These are phyloP conservation scores for Zaprionus obscuricornis DNA, from an alignment of 2,888 invertebrate genomes.

Conservation along the genomic window DNA sequence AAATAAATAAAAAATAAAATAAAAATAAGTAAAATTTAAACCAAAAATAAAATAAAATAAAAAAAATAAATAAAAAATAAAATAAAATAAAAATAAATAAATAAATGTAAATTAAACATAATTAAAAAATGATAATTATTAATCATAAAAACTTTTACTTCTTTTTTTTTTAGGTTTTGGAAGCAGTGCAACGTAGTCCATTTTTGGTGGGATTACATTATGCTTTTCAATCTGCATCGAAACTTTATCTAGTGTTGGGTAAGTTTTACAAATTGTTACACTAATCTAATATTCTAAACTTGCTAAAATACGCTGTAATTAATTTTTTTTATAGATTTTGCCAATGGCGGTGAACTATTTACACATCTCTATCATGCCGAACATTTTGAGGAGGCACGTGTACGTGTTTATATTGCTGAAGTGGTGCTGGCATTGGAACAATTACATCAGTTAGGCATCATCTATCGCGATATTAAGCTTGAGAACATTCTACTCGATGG, in stretches of 20 bases:
- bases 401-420: constrained; percentile 97
- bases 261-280: constrained; percentile 80
- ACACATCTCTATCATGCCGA: constrained; percentile 98
- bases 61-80: too few relatives aligned
- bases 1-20: too few relatives aligned
- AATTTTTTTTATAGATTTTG: constrained; percentile 90
- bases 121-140: too few relatives aligned
- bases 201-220: constrained; percentile 98
- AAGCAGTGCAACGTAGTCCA: constrained; percentile 96
- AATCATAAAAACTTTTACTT: too few relatives aligned
- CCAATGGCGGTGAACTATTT: constrained; percentile 98
- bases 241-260: constrained; percentile 98
- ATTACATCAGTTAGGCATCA: constrained; percentile 97
- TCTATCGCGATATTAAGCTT: constrained; percentile 98
- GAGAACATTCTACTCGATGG: constrained; percentile 98
- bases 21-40: too few relatives aligned
- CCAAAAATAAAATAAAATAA: too few relatives aligned
- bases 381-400: constrained; percentile 94
- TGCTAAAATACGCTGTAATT: background rate
- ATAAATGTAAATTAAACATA: too few relatives aligned
- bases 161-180: constrained; percentile 89
- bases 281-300: background rate
- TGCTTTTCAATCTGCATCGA: constrained; percentile 98
- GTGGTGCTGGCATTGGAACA: constrained; percentile 97
- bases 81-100: too few relatives aligned